A percentile compares a stretch with the other conserved stretches of the same genome.
phyloP scores from a whole-genome alignment of 2,888 invertebrate genomes.

The Pristionchus arcanus region DNA sequence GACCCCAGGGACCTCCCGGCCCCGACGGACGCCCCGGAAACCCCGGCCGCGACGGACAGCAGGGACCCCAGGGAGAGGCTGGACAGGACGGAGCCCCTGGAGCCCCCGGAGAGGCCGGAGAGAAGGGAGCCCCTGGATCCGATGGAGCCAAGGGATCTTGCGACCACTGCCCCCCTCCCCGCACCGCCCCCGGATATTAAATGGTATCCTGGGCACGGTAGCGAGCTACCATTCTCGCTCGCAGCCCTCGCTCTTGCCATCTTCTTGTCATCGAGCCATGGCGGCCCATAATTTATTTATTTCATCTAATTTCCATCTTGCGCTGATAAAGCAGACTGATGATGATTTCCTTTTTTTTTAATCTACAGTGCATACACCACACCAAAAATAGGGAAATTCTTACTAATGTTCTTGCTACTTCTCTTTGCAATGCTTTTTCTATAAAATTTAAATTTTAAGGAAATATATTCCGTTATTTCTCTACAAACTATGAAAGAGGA shows the following conservation, averaged over 20 bases:
- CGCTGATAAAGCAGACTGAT: not conserved
- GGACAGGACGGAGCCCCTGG: conserved; percentile 63
- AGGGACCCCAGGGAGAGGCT: conserved; percentile 52
- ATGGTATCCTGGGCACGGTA: not conserved
- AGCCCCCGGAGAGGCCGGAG: conserved; percentile 69
- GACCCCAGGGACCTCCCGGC: conserved; percentile 59
- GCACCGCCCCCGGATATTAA: conserved; percentile 56
- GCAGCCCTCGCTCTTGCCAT: conserved; percentile 1
- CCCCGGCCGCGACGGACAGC: conserved; percentile 48
- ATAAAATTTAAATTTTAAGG: too few relatives aligned
- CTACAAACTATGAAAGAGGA: too few relatives aligned
- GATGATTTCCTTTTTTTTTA: not conserved
- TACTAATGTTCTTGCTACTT: too few relatives aligned
- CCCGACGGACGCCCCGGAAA: conserved; percentile 54
- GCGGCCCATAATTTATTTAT: conserved; percentile 34
- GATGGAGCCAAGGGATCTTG: conserved; percentile 58
- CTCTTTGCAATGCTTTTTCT: too few relatives aligned
- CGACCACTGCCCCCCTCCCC: conserved; percentile 57
- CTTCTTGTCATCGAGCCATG: conserved; percentile 19
- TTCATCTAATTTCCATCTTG: not conserved
- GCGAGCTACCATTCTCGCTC: not conserved
- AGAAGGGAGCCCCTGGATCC: conserved; percentile 68
- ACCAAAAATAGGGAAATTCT: too few relatives aligned
- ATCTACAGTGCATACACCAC: not conserved
- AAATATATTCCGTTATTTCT: too few relatives aligned